Percentiles rank a stretch among this genome's conserved stretches.
These are phyloP conservation scores for Cryptotis parvus DNA, from an alignment of 2,113 vertebrate genomes.

Conservation along the genomic window DNA sequence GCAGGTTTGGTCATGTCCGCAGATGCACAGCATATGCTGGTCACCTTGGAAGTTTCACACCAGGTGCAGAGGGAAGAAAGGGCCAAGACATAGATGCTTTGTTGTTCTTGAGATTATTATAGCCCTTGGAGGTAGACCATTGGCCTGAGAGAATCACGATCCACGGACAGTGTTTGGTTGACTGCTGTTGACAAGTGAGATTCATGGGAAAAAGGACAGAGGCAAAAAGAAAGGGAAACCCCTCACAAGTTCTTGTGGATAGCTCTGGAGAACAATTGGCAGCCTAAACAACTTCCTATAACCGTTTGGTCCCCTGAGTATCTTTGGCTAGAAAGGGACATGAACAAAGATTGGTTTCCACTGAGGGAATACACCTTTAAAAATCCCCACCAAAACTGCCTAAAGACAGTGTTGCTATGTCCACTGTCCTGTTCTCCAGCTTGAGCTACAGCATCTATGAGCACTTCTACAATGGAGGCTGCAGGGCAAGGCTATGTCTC, in stretches of 20 bases:
- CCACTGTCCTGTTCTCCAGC: neutral
- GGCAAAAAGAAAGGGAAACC: neutral
- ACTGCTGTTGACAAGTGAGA: rapidly evolving
- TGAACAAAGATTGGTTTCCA: neutral
- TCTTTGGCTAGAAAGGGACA: neutral
- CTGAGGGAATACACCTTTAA: neutral
- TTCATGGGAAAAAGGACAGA: neutral
- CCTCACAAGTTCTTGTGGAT: neutral
- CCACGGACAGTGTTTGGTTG: neutral
- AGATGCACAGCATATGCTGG: too few relatives aligned
- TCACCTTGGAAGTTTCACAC: too few relatives aligned
- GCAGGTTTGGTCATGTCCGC: too few relatives aligned
- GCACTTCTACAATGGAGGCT: neutral
- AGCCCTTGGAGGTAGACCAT: too few relatives aligned
- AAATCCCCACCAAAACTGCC: neutral
- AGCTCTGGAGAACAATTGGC: neutral
- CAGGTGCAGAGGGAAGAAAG: too few relatives aligned
- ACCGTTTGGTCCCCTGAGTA: neutral
- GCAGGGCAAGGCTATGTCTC: neutral
- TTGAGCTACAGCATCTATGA: neutral
- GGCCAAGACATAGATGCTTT: too few relatives aligned
- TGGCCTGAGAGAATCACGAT: neutral
- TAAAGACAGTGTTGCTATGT: neutral
- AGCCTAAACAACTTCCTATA: neutral
- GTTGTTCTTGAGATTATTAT: too few relatives aligned